These are phyloP conservation scores for Gymnothorax reevesii DNA, from an alignment of 2,797 vertebrate species.

Conservation along the genomic window DNA sequence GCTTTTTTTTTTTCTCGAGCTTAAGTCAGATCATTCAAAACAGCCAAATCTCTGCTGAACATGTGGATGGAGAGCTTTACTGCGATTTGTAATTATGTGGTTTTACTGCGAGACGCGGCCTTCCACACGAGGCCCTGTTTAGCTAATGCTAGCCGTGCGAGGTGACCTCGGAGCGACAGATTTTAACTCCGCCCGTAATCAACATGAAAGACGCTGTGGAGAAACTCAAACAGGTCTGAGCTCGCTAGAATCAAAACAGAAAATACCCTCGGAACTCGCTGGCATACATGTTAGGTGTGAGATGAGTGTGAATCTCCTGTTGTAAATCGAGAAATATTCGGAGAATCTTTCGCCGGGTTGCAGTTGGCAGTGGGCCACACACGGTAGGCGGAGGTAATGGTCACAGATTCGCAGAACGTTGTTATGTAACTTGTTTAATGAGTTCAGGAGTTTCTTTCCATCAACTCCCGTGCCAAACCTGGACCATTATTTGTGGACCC, in stretches of 20 bases:
- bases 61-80: slow-evolving; percentile 71
- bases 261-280: neutral
- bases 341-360: neutral
- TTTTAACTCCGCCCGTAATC: slow-evolving; percentile 10
- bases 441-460: neutral
- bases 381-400: neutral
- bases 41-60: slow-evolving; percentile 69
- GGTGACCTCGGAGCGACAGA: slow-evolving; percentile 39
- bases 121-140: slow-evolving; percentile 73
- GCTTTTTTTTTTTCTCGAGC: slow-evolving; percentile 1
- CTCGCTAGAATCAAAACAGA: neutral
- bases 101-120: slow-evolving; percentile 68
- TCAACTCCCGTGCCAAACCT: neutral
- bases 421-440: neutral
- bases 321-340: neutral
- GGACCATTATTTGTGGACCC: neutral
- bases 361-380: neutral
- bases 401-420: neutral
- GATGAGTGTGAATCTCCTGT: neutral
- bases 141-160: slow-evolving; percentile 44
- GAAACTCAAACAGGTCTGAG: neutral
- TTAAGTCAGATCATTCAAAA: slow-evolving; percentile 38
- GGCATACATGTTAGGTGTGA: neutral
- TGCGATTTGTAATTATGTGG: slow-evolving; percentile 81
- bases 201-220: neutral